Evolutionary conservation across 2,888 invertebrate genomes (phyloP).

Genomic region (Monochamus alternatus): DNA sequence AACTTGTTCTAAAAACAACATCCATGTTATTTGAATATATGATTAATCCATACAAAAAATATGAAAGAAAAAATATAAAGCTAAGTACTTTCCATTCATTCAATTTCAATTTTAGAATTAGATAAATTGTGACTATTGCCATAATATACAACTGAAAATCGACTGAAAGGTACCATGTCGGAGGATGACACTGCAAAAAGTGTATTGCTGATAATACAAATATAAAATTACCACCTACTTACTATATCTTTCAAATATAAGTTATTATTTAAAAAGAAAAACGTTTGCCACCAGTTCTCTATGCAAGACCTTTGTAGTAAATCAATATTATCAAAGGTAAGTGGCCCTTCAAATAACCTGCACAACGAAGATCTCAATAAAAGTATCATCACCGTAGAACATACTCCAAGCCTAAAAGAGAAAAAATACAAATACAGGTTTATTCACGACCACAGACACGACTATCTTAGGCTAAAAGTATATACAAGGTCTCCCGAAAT

Average conservation of each 20-base stretch:
- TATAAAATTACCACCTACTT: slow-evolving; percentile 17
- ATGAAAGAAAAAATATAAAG: neutral
- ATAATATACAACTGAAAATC: slow-evolving; percentile 41
- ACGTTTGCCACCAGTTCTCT: slow-evolving; percentile 26
- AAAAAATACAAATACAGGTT: neutral
- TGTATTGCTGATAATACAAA: neutral
- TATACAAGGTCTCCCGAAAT: too few species aligned
- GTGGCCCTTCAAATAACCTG: slow-evolving; percentile 22
- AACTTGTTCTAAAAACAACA: neutral
- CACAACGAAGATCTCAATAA: slow-evolving; percentile 3
- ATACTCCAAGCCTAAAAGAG: slow-evolving; percentile 1
- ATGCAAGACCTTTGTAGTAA: slow-evolving; percentile 16
- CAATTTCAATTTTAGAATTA: slow-evolving; percentile 36
- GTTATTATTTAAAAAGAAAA: slow-evolving; percentile 36
- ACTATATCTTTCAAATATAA: slow-evolving; percentile 33
- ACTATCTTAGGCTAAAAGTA: too few species aligned
- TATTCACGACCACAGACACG: too few species aligned
- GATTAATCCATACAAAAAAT: neutral
- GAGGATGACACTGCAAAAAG: slow-evolving; percentile 38
- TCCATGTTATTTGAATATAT: neutral
- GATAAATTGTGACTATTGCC: slow-evolving; percentile 25
- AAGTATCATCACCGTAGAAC: neutral
- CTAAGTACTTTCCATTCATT: slow-evolving; percentile 6
- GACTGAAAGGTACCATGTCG: slow-evolving; percentile 42
- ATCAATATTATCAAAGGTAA: slow-evolving; percentile 9